Evolutionary conservation across 2,888 invertebrate species (phyloP), one percentile per base, ranked within the genome.

Genomic region (Phengaris alcon): DNA sequence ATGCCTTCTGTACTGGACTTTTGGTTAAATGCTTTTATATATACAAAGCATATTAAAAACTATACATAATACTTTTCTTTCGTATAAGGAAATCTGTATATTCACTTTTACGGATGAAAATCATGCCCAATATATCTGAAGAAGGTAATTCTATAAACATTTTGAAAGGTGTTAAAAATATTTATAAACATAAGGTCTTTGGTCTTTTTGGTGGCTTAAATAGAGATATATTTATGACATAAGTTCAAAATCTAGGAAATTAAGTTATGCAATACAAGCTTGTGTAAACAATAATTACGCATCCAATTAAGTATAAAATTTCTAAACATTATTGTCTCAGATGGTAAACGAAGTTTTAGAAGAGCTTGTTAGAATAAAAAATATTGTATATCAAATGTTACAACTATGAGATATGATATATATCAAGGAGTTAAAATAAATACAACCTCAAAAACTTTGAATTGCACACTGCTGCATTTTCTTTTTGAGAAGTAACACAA

Each of bases 1-100:
- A 57, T 75, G 69, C 76, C 76, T 75, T 77, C 75, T 68, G 72
- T 76, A 77, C 78, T 75, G 76, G 77, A 76, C 78, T 52, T 9
- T 6, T 72, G 15, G 3, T 48, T 4, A 13, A 52, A 13, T 72
- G 12, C 5, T 52, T 9, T 22, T 70, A 51, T 70, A 70, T 70
- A 70, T 35, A 52, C 10, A 70, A 48, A n/a, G 22, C 15, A 51
- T 52, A 10, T 70, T 8, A 52, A 52, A 52, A 22, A 10, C 48
- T 70, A 52, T 22, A 54, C 13, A 54, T 13, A 22, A 70, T 22
- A 72, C 6, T 52, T 70, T 52, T 6, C 6, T 52, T 44, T 35
- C 22, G 8, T 51, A 48, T 9, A 70, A 70, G 15, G 22, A 52
- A 15, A 72, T 22, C 51, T 35, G 15, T 13, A 54, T 9, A 8